Base-by-base conservation (phyloP, 2,888 invertebrate genomes). In the Microplitis deprimator region DNA sequence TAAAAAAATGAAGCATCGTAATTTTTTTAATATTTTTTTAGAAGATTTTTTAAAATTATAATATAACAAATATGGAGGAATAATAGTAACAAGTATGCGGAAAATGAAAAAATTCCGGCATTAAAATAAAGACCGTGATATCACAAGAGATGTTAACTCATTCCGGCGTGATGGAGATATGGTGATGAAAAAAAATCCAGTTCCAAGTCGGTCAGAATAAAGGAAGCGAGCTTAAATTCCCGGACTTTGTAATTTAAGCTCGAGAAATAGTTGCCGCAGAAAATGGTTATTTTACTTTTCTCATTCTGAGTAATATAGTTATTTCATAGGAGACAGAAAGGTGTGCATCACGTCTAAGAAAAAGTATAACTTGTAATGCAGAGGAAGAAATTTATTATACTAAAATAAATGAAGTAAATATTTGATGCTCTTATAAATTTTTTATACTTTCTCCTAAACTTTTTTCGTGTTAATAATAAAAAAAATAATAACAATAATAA, bases 91-190 rank as follows among this genome's bases (percentile, higher is more conserved):
- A 6, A 7, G 59, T 59, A 59, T n/a, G 59, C n/a, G 62, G 7
- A 16, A 17, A 62, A n/a, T 8, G n/a, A 59, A 59, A 59, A 59
- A 16, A 13, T 62, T 62, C 62, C 17, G 6, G 6, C 4, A 62
- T 7, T 10, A 68, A 20, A 68, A 6, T n/a, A n/a, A 38, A 68
- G 29, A 17, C 7, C 6, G 13, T 68, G 29, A 13, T 29, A n/a
- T n/a, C 41, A 70, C 59, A 13, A 38, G 39, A 38, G 67, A 61
- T 70, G 41, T 50, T 68, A 41, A 74, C 68, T 74, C 50, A 41
- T 20, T 59, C 16, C n/a, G 38, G 16, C 38, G 6, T 16, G 29
- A 41, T 39, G 41, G 68, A 39, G 29, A 41, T 16, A 50, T 67
- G 4, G 67, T 70, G 60, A 70, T 70, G 50, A 16, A 50, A 69